Conservation (phyloP, 2,888 invertebrate genomes). For the Petrolisthes manimaculis region DNA sequence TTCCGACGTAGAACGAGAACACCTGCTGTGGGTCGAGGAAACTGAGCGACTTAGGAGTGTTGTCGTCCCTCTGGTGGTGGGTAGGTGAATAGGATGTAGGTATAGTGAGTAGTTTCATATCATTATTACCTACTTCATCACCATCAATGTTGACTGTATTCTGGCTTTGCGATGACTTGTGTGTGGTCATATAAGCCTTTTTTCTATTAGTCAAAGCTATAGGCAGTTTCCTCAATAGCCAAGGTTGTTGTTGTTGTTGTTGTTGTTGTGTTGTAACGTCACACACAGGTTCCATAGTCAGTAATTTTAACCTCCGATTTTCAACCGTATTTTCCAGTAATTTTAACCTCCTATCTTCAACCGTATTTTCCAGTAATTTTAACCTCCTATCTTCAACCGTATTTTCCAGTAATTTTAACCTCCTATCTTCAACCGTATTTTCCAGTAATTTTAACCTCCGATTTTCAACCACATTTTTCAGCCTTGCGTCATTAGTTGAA, state of each 20-base stretch:
- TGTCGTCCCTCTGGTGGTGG: not conserved
- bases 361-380: not conserved
- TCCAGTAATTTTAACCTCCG: not conserved
- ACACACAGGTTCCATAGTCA: not conserved
- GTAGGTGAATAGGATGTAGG: conserved; percentile 1
- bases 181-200: not conserved
- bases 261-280: not conserved
- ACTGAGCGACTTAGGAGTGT: not conserved
- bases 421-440: not conserved
- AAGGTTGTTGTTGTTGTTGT: not conserved
- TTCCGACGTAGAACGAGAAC: conserved; percentile 24
- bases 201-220: not conserved
- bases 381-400: not conserved
- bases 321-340: not conserved
- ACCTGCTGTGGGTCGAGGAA: conserved; percentile 44
- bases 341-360: not conserved
- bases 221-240: not conserved
- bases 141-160: not conserved
- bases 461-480: not conserved
- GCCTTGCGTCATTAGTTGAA: not conserved
- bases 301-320: not conserved
- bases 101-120: conserved; percentile 25
- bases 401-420: not conserved
- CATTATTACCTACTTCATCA: not conserved
- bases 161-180: not conserved